A percentile compares a stretch with the other conserved stretches of the same genome.
Evolutionary conservation across 1,140 invertebrate genomes (phyloP).

Genomic region (Phortica variegata): DNA sequence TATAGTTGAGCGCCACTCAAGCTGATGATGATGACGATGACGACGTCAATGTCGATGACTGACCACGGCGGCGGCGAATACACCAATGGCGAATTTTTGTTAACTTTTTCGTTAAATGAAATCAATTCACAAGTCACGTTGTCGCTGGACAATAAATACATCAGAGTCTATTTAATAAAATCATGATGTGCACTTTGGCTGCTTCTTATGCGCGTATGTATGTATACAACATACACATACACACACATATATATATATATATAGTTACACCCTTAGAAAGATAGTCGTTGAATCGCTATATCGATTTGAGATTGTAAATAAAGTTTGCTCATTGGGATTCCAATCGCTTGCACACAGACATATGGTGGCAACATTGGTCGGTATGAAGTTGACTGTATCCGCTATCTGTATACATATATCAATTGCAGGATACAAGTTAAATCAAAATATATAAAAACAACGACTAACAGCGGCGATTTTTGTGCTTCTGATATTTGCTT

Average conservation of each 20-base stretch:
- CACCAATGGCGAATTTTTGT: conserved; percentile 31
- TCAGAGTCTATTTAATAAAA: conserved; percentile 58
- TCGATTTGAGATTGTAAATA: conserved; percentile 48
- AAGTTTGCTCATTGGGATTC: conserved; percentile 47
- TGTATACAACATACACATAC: conserved; percentile 13
- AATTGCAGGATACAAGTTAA: conserved; percentile 46
- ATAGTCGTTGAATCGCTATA: conserved; percentile 18
- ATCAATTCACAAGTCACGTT: conserved; percentile 58
- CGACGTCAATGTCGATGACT: neutral
- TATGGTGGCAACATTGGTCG: neutral
- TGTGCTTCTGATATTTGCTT: no score
- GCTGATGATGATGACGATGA: conserved; percentile 5
- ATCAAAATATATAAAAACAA: conserved; percentile 25
- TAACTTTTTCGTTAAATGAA: conserved; percentile 57
- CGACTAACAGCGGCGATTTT: no score
- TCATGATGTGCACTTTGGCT: conserved; percentile 55
- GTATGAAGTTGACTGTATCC: neutral
- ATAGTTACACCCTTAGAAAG: neutral
- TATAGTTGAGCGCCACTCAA: conserved; percentile 15
- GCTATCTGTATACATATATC: conserved; percentile 13
- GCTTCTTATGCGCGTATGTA: conserved; percentile 28
- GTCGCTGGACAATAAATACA: conserved; percentile 57
- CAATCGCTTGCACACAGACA: conserved; percentile 15
- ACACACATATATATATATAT: conserved; percentile 6
- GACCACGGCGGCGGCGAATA: neutral